Evolutionary conservation across 2,113 vertebrate species (phyloP), one percentile per base, ranked within the genome.

Genomic region (Syrrhaptes paradoxus): DNA sequence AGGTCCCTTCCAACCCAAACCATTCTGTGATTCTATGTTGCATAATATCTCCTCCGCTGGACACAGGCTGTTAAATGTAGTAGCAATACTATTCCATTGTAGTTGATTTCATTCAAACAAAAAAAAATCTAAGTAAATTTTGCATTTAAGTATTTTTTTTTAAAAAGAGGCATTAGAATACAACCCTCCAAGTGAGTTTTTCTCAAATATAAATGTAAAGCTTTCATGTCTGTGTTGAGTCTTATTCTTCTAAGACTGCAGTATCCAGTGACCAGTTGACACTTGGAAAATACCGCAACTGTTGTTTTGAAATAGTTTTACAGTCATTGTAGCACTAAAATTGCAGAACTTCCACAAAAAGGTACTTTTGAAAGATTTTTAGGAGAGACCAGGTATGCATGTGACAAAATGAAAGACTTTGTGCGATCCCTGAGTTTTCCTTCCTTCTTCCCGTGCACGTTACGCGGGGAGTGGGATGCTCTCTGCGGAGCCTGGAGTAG

Each of bases 121-220:
- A 92, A 79, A 88, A 66, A 61, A 90, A 91, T 55, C 25, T 38
- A 68, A 29, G 61, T 92, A 88, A 59, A 87, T 67, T 87, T 91
- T 87, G 20, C 26, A 32, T 80, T 93, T 11, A 48, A 34, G 8
- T 36, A 24, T 70, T 76, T 79, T 67, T 10, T 52, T 63, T 17
- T 7, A 9, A 16, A 36, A 55, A 51, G 17, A 58, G 29, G 7
- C 11, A 36, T 91, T 89, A 48, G 45, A 82, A 52, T 68, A 59
- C 25, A 88, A 25, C 7, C 19, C 29, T 85, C 26, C 62, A 66
- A 94, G 70, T 83, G 5, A 74, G 21, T 36, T 93, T 85, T 70
- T 83, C 77, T 89, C 32, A 54, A 55, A 66, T 32, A 54, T 24
- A 58, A 66, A 49, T 16, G 16, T 84, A 77, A 74, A 86, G 18